A percentile compares a stretch with the other conserved stretches of the same genome.
phyloP scores from a whole-genome alignment of 2,888 invertebrate species.

The Drosophila greeni region DNA sequence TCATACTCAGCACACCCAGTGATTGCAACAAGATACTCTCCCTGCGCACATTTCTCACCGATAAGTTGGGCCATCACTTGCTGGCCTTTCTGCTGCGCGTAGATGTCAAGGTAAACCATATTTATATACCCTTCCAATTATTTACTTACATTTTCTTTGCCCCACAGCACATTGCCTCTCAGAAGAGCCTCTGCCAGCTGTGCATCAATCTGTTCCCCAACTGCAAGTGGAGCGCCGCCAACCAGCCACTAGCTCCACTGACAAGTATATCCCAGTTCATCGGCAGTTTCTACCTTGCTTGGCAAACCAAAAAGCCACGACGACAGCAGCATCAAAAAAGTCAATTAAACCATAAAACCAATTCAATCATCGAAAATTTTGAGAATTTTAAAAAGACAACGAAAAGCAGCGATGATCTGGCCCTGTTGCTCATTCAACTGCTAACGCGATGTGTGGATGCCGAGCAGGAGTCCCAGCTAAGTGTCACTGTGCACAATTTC shows the following conservation, averaged over 20 bases:
- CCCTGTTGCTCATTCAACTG: conserved; percentile 73
- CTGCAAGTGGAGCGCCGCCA: conserved; percentile 73
- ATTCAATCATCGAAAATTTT: conserved; percentile 35
- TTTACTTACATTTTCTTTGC: background rate
- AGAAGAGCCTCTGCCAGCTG: conserved; percentile 74
- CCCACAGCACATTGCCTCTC: conserved; percentile 76
- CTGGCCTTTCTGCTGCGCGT: conserved; percentile 73
- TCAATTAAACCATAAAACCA: conserved; percentile 29
- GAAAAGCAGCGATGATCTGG: conserved; percentile 76
- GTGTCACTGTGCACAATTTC: conserved; percentile 75
- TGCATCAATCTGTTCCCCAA: conserved; percentile 78
- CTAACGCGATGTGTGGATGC: conserved; percentile 73
- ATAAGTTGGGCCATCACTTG: conserved; percentile 76
- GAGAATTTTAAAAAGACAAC: conserved; percentile 52
- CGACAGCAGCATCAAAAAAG: conserved; percentile 11
- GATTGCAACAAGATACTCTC: conserved; percentile 78
- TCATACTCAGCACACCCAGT: conserved; percentile 75
- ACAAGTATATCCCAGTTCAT: conserved; percentile 67
- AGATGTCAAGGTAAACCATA: conserved; percentile 72
- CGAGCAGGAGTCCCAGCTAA: conserved; percentile 70
- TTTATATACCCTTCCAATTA: background rate
- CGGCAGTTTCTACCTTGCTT: conserved; percentile 65
- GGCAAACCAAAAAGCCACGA: conserved; percentile 54
- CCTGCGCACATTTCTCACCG: conserved; percentile 76
- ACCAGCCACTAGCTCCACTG: conserved; percentile 50